Percentiles rank a stretch among this genome's conserved stretches.
phyloP scores from a whole-genome alignment of 2,113 vertebrate genomes.

The Todiramphus saurophagus region DNA sequence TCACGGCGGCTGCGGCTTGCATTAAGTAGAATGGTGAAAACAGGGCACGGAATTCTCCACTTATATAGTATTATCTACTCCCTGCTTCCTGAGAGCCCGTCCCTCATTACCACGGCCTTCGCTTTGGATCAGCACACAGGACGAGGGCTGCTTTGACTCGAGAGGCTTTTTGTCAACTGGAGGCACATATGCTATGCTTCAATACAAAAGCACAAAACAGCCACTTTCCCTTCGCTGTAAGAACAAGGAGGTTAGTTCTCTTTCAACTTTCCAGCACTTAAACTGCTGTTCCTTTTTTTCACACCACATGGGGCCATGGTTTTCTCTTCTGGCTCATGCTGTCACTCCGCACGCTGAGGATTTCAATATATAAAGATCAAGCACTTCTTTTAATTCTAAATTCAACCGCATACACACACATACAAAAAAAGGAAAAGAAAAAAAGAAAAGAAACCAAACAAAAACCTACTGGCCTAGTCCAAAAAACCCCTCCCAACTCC shows the following conservation, averaged over 20 bases:
- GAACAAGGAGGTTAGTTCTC: conserved; percentile 36
- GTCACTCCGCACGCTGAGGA: conserved; percentile 65
- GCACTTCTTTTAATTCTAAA: conserved; percentile 63
- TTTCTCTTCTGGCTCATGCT: conserved; percentile 59
- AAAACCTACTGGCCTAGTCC: background rate
- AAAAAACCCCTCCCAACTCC: background rate
- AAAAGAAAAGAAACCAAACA: background rate
- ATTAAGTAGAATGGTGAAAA: conserved; percentile 59
- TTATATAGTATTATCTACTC: conserved; percentile 78
- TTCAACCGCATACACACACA: conserved; percentile 3
- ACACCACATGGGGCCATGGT: conserved; percentile 76
- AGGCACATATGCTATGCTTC: conserved; percentile 70
- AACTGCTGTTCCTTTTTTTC: conserved; percentile 71
- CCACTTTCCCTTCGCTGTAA: conserved; percentile 44
- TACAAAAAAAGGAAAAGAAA: background rate
- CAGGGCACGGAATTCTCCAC: conserved; percentile 63
- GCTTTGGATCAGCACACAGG: conserved; percentile 59
- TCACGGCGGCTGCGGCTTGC: conserved; percentile 66
- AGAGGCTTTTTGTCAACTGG: conserved; percentile 66
- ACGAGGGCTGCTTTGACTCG: conserved; percentile 42
- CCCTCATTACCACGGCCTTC: conserved; percentile 69
- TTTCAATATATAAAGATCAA: conserved; percentile 66
- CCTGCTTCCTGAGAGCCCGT: conserved; percentile 56
- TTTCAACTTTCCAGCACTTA: conserved; percentile 64
- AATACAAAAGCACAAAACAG: conserved; percentile 41